Evolutionary conservation across 1,140 invertebrate genomes (phyloP), one percentile per base, ranked within the genome.

Genomic region (Acromyrmex echinatior): DNA sequence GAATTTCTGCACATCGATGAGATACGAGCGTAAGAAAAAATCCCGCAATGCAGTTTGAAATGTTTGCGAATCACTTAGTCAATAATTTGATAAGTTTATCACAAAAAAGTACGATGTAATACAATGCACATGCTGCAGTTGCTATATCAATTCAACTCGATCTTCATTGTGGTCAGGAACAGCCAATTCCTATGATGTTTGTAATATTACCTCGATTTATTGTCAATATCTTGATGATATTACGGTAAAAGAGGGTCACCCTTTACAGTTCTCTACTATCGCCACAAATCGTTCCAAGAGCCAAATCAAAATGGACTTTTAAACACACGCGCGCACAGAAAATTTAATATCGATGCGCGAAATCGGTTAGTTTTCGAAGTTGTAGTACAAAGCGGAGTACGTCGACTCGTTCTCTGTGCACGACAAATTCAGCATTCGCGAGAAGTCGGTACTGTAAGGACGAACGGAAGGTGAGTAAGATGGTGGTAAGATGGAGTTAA

Each of bases 401-500:
- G 86, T 86, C 66, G 45, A 87, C 1, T 2, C 74, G 68, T 62
- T 88, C 66, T 70, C 86, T 86, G 82, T 68, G 62, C 87, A 39
- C 86, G 85, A 91, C 90, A 91, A 91, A 91, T 91, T 91, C 87
- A 39, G 81, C 87, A 85, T 90, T 91, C 87, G 81, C 89, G 88
- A 87, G 91, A 92, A 90, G 89, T 90, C 86, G 71, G 68, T 66
- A 86, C 35, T 56, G 62, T 70, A 77, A 51, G 74, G 56, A 53
- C 25, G 51, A 28, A 63, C n/a, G 39, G 25, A 28, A 31, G 56
- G 51, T 39, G 31, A 65, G 76, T 53, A 31, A 63, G 70, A 73
- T 65, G 56, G 31, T 21, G 39, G 53, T 88, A 81, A 90, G 78
- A 65, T 87, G 87, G 66, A 85, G 74, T 86, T 73, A 60, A 81